These are phyloP conservation scores for Myrmecophaga tridactyla DNA, from an alignment of 2,113 vertebrate species.

Conservation along the genomic window DNA sequence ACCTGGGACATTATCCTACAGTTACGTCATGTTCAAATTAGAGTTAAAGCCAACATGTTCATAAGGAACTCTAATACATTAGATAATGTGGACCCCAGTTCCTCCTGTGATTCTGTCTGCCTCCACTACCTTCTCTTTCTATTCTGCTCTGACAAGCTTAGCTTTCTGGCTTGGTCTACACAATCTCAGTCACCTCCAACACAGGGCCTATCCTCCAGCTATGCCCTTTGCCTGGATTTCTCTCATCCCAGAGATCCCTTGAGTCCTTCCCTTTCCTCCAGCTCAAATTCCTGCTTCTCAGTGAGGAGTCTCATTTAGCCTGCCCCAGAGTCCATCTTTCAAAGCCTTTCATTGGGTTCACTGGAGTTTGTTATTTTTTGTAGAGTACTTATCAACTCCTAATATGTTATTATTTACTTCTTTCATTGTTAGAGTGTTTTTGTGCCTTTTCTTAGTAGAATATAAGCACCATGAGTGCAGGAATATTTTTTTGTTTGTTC, in stretches of 20 bases:
- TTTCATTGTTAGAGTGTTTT: background rate
- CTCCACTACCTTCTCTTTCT: background rate
- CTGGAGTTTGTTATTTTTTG: background rate
- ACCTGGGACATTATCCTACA: background rate
- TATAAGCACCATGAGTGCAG: background rate
- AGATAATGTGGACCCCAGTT: background rate
- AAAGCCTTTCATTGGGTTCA: accelerated
- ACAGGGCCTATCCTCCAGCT: no score
- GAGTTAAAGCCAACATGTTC: background rate
- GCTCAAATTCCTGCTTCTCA: no score
- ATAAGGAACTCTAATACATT: background rate
- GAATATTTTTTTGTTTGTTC: background rate
- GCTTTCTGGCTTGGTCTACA: background rate
- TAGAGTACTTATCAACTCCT: no score
- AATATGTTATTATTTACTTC: background rate
- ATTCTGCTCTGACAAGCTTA: background rate
- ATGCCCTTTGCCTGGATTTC: no score
- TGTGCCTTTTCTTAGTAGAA: background rate
- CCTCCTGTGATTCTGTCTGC: background rate
- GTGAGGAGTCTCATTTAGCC: background rate
- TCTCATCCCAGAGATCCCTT: no score
- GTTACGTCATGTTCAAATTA: background rate
- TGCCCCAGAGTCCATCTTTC: no score
- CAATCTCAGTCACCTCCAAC: no score
- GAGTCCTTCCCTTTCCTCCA: no score